phyloP scores from a whole-genome alignment of 2,113 vertebrate genomes.

The Ramphastos sulfuratus region DNA sequence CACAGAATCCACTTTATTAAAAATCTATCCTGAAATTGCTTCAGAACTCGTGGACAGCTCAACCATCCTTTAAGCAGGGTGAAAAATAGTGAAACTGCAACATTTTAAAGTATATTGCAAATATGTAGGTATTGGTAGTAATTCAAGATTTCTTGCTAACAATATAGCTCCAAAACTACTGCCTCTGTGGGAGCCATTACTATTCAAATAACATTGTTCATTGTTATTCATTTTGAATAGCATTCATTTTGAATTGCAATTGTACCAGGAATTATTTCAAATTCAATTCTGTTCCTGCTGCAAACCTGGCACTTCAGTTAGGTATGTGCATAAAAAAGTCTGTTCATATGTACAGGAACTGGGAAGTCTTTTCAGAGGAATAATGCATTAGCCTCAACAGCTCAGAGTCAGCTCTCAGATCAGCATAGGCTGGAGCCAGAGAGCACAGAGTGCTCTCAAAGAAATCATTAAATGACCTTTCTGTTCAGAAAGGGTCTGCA shows the following conservation, averaged over 20 bases:
- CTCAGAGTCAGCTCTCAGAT: not conserved
- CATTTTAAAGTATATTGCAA: conserved; percentile 15
- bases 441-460: not conserved
- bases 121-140: not conserved
- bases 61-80: not conserved
- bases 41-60: not conserved
- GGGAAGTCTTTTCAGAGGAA: not conserved
- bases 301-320: not conserved
- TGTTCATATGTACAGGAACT: not conserved
- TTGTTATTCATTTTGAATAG: not conserved
- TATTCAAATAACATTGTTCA: conserved; percentile 33
- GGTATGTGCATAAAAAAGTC: not conserved
- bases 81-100: not conserved
- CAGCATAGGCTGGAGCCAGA: not conserved
- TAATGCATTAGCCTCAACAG: not conserved
- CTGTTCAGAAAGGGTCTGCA: not conserved
- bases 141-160: conserved; percentile 40
- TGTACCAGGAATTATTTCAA: conserved; percentile 30
- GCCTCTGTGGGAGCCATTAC: conserved; percentile 24
- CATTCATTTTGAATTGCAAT: not conserved
- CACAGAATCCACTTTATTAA: conserved; percentile 28
- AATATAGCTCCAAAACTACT: conserved; percentile 27
- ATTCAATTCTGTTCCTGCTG: not conserved
- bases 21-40: not conserved
- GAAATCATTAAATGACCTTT: not conserved